These are phyloP conservation scores for Piaya cayana DNA, from an alignment of 2,113 vertebrate species.

Conservation along the genomic window DNA sequence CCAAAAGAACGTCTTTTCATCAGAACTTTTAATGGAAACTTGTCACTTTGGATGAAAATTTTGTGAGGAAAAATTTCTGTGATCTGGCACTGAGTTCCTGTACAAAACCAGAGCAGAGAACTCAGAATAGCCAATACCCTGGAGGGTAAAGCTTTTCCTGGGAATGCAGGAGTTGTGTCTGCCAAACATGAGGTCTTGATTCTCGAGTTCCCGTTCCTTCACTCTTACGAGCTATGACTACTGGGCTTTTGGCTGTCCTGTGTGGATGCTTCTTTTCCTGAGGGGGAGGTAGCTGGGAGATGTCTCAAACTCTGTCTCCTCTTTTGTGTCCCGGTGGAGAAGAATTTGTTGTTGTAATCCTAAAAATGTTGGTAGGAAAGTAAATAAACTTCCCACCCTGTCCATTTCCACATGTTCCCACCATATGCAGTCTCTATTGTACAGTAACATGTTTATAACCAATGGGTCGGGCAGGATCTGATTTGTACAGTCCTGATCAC, in stretches of 20 bases:
- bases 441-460: background rate
- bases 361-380: background rate
- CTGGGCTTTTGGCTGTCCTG: constrained; percentile 44
- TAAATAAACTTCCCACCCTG: background rate
- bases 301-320: background rate
- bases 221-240: constrained; percentile 9
- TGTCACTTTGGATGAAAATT: constrained; percentile 38
- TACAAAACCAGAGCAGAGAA: constrained; percentile 20
- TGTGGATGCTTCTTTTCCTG: background rate
- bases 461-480: background rate
- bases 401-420: background rate
- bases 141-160: constrained; percentile 52
- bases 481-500: background rate
- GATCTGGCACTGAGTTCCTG: constrained; percentile 23
- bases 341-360: background rate
- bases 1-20: constrained; percentile 37
- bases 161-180: constrained; percentile 35
- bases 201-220: constrained; percentile 51
- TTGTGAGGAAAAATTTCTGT: constrained; percentile 13
- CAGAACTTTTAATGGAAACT: constrained; percentile 45
- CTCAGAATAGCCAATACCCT: constrained; percentile 31
- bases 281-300: background rate
- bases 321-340: background rate
- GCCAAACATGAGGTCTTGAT: constrained; percentile 67
- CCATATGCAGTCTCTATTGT: background rate